phyloP scores from a whole-genome alignment of 2,888 invertebrate genomes.

The Agrotis clavis region DNA sequence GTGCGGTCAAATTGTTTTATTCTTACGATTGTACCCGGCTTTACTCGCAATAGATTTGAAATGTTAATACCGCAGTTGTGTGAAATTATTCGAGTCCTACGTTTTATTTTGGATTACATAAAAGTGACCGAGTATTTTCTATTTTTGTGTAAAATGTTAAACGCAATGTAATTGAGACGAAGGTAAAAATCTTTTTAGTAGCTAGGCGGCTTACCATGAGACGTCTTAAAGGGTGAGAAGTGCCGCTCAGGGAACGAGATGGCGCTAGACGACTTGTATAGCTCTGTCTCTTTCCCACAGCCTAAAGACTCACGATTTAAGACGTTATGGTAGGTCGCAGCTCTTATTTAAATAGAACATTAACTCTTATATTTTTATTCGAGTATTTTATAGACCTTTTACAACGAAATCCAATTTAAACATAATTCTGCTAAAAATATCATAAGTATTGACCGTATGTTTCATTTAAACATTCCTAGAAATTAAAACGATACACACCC shows the following conservation, averaged over 20 bases:
- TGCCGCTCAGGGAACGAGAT: too few species aligned
- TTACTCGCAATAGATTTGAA: slow-evolving; percentile 5
- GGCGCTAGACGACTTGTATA: too few species aligned
- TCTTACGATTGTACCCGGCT: slow-evolving; percentile 2
- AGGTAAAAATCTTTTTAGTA: too few species aligned
- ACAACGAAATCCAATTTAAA: neutral
- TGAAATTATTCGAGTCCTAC: neutral
- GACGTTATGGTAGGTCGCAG: too few species aligned
- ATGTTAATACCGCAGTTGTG: neutral
- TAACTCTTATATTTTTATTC: too few species aligned
- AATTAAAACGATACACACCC: neutral
- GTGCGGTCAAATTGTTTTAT: slow-evolving; percentile 17
- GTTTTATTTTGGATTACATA: neutral
- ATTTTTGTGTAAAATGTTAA: too few species aligned
- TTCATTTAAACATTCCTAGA: neutral
- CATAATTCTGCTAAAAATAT: neutral
- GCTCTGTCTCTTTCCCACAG: too few species aligned
- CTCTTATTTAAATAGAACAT: too few species aligned
- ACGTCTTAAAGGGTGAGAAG: too few species aligned
- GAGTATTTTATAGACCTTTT: neutral
- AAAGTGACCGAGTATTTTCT: too few species aligned
- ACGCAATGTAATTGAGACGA: neutral
- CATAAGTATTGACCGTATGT: neutral
- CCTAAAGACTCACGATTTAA: too few species aligned
- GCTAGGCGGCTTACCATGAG: too few species aligned